These are phyloP conservation scores for Caenorhabditis wallacei DNA, from an alignment of 2,888 invertebrate species.

Conservation along the genomic window DNA sequence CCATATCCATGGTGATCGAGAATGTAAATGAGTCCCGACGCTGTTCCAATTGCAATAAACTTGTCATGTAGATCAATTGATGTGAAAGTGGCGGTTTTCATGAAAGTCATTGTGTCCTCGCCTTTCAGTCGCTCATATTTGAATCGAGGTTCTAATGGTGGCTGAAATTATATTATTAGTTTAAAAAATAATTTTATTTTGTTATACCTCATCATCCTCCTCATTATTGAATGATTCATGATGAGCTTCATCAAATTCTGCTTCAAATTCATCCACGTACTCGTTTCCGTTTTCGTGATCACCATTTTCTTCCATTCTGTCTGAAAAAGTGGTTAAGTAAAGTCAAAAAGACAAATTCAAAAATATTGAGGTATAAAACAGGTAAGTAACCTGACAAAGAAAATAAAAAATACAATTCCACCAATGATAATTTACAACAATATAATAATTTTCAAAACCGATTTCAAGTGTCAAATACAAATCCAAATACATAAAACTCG, in stretches of 20 bases:
- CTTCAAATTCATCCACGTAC: conserved; percentile 8
- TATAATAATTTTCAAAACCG: neutral
- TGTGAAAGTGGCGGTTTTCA: conserved; percentile 75
- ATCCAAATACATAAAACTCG: neutral
- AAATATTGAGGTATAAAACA: neutral
- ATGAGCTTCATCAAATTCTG: neutral
- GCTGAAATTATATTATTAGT: conserved; percentile 33
- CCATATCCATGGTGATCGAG: conserved; percentile 81
- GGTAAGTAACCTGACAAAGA: neutral
- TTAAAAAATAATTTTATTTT: neutral
- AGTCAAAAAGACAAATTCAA: neutral
- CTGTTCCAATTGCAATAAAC: conserved; percentile 80
- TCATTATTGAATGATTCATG: conserved; percentile 8
- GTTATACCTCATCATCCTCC: conserved; percentile 45
- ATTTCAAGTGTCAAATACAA: too few species aligned
- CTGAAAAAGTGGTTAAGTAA: neutral
- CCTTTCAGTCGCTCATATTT: conserved; percentile 78
- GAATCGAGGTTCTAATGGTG: conserved; percentile 80
- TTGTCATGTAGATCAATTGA: conserved; percentile 81
- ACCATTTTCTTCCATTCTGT: conserved; percentile 16
- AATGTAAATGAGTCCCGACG: conserved; percentile 76
- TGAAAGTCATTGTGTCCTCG: conserved; percentile 50
- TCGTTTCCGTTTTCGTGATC: conserved; percentile 14
- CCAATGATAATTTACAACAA: neutral
- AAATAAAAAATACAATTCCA: neutral